Percentiles rank a stretch among this genome's conserved stretches.
Evolutionary conservation across 2,888 invertebrate genomes (phyloP).

Genomic region (Hirtodrosophila trivittata): DNA sequence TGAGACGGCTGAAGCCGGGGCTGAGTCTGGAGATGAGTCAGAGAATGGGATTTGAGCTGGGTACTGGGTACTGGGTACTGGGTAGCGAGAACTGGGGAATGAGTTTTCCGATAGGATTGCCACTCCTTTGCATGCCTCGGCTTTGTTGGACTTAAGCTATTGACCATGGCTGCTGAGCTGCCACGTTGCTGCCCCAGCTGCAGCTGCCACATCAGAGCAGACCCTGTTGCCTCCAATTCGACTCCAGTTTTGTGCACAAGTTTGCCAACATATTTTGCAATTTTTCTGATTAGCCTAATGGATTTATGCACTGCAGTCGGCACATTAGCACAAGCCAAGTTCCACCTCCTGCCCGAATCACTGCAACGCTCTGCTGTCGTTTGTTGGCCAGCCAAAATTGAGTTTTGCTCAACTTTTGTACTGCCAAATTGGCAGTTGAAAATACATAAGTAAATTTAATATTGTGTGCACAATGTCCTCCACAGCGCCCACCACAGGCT

Average conservation of each 20-base stretch:
- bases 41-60: background rate
- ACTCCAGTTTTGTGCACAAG: constrained; percentile 23
- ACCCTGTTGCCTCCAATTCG: constrained; percentile 6
- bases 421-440: constrained; percentile 50
- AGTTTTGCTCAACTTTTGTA: constrained; percentile 53
- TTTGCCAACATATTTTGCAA: constrained; percentile 59
- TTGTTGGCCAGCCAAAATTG: constrained; percentile 42
- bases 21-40: constrained; percentile 3
- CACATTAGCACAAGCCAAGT: constrained; percentile 47
- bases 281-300: constrained; percentile 66
- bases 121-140: constrained; percentile 45
- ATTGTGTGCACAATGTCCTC: constrained; percentile 18
- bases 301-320: constrained; percentile 61
- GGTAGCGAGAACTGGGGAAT: background rate
- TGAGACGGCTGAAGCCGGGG: constrained; percentile 29
- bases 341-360: background rate
- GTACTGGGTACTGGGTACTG: background rate
- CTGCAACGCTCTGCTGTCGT: constrained; percentile 5
- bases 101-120: constrained; percentile 17
- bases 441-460: constrained; percentile 51
- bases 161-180: constrained; percentile 31
- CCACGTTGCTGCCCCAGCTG: constrained; percentile 1
- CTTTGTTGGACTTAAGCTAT: constrained; percentile 45
- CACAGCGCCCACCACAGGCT: background rate
- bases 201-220: background rate